These are phyloP conservation scores for Helicolenus hilgendorfi DNA, from an alignment of 2,797 vertebrate species.

Conservation along the genomic window DNA sequence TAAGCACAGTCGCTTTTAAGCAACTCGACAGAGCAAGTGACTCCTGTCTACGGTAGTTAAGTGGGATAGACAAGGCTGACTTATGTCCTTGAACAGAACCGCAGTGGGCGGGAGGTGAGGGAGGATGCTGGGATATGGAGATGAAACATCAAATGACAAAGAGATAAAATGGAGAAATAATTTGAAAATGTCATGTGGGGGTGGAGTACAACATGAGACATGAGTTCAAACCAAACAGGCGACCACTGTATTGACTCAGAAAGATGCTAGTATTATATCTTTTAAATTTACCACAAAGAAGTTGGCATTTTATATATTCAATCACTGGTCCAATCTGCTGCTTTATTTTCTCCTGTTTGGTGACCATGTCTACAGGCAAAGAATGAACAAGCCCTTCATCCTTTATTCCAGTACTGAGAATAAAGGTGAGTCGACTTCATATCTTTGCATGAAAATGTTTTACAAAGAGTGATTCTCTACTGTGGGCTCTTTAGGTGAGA, in stretches of 20 bases:
- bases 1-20: conserved; percentile 38
- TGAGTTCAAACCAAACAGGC: conserved; percentile 80
- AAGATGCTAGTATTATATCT: not conserved
- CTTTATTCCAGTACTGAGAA: conserved; percentile 75
- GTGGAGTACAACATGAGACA: conserved; percentile 68
- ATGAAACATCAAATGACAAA: conserved; percentile 77
- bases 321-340: not conserved
- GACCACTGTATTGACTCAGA: conserved; percentile 14
- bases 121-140: conserved; percentile 80
- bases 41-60: conserved; percentile 58
- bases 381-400: conserved; percentile 76
- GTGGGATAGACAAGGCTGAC: conserved; percentile 88
- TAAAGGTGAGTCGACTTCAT: conserved; percentile 75
- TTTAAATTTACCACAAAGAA: not conserved
- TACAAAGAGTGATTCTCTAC: conserved; percentile 87
- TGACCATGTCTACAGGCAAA: conserved; percentile 83
- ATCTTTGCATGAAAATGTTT: conserved; percentile 74
- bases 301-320: not conserved
- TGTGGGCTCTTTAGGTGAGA: conserved; percentile 81
- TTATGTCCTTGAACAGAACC: conserved; percentile 99
- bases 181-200: conserved; percentile 77
- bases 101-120: conserved; percentile 84
- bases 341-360: conserved; percentile 62
- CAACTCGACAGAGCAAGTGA: conserved; percentile 47
- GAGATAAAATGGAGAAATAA: conserved; percentile 77